Evolutionary conservation across 2,797 vertebrate species (phyloP).

Genomic region (Brachyalestes nurse): DNA sequence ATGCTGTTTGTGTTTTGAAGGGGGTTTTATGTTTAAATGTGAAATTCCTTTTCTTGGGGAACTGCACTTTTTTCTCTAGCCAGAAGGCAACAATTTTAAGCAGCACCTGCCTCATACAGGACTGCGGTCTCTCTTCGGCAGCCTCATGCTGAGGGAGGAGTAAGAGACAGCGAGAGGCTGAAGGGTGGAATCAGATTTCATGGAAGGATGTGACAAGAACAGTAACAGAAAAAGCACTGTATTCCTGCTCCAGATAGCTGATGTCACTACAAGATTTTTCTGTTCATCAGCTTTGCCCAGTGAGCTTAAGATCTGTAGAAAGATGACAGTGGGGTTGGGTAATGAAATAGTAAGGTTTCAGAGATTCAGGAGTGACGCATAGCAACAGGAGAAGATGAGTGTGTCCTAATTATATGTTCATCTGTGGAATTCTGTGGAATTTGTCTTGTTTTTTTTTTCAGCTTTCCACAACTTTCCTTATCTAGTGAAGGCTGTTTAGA

Average conservation of each 20-base stretch:
- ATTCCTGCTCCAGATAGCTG: slow-evolving; percentile 73
- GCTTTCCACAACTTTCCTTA: slow-evolving; percentile 3
- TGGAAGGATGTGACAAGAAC: slow-evolving; percentile 82
- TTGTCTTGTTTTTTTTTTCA: slow-evolving; percentile 38
- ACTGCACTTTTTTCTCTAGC: slow-evolving; percentile 73
- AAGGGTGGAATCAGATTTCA: slow-evolving; percentile 84
- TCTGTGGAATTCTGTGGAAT: slow-evolving; percentile 52
- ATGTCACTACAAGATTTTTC: slow-evolving; percentile 70
- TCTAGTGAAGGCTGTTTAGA: slow-evolving; percentile 9
- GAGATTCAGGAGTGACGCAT: slow-evolving; percentile 38
- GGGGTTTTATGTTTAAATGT: slow-evolving; percentile 82
- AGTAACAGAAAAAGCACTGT: slow-evolving; percentile 73
- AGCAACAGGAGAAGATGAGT: background rate
- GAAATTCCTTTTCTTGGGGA: slow-evolving; percentile 79
- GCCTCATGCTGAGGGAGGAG: slow-evolving; percentile 45
- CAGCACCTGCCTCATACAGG: slow-evolving; percentile 88
- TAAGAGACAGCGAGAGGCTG: slow-evolving; percentile 51
- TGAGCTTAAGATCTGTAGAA: background rate
- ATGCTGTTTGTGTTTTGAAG: slow-evolving; percentile 82
- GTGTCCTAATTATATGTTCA: slow-evolving; percentile 67
- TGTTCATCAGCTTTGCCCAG: slow-evolving; percentile 35
- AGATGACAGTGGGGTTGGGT: too few species aligned
- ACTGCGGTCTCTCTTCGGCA: slow-evolving; percentile 66
- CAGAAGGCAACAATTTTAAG: slow-evolving; percentile 82
- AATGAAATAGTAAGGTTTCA: background rate